Percentiles rank a stretch among this genome's conserved stretches.
These are phyloP conservation scores for Perccottus glenii DNA, from an alignment of 2,113 vertebrate genomes.

Conservation along the genomic window DNA sequence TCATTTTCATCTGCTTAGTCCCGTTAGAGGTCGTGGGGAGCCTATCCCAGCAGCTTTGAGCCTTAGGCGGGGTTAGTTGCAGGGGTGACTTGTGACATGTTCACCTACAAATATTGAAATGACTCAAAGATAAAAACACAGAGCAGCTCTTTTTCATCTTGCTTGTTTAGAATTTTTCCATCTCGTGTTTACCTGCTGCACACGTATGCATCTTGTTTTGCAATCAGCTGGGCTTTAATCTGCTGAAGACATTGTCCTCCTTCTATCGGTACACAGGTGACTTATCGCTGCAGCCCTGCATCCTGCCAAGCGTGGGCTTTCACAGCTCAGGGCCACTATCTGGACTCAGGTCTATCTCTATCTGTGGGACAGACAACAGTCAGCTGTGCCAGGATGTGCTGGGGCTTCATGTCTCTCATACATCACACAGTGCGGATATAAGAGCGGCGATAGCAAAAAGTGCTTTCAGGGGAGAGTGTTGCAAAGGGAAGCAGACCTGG, in stretches of 20 bases:
- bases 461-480: not conserved
- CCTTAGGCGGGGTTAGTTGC: too few species aligned
- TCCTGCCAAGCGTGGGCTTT: conserved; percentile 78
- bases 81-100: not conserved
- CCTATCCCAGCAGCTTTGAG: too few species aligned
- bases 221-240: conserved; percentile 67
- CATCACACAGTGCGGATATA: conserved; percentile 27
- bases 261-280: conserved; percentile 71
- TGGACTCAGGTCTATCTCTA: conserved; percentile 55
- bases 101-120: conserved; percentile 43
- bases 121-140: conserved; percentile 65
- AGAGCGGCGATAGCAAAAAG: conserved; percentile 25
- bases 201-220: conserved; percentile 70
- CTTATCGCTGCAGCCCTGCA: conserved; percentile 70
- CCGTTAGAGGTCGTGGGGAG: too few species aligned
- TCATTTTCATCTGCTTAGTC: too few species aligned
- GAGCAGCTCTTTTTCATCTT: conserved; percentile 63
- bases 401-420: not conserved
- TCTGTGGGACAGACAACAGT: conserved; percentile 61
- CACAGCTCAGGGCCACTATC: conserved; percentile 78
- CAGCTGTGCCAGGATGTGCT: conserved; percentile 30
- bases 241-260: conserved; percentile 69
- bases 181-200: conserved; percentile 61
- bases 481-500: conserved; percentile 14
- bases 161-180: conserved; percentile 61